These are phyloP conservation scores for Chunga burmeisteri DNA, from an alignment of 2,113 vertebrate species.

Conservation along the genomic window DNA sequence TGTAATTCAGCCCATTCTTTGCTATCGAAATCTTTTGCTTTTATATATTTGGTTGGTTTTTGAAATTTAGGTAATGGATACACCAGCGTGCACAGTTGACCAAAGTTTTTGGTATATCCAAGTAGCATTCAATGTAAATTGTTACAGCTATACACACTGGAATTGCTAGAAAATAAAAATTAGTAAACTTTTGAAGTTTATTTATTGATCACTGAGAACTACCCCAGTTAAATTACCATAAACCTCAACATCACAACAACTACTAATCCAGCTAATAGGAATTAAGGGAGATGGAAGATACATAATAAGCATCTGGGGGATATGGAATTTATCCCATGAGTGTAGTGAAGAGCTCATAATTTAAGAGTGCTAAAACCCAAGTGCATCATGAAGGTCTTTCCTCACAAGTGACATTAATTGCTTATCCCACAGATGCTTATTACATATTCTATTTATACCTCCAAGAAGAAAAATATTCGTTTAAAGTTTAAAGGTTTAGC, in stretches of 20 bases:
- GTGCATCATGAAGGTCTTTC: conserved; percentile 72
- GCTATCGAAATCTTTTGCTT: neutral
- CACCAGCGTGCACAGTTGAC: neutral
- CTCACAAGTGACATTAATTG: conserved; percentile 76
- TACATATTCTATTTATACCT: conserved; percentile 75
- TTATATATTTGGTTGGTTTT: neutral
- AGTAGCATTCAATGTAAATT: neutral
- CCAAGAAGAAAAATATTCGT: conserved; percentile 69
- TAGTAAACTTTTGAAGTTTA: conserved; percentile 68
- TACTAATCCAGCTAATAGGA: conserved; percentile 73
- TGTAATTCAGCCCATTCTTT: neutral
- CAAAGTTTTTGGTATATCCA: neutral
- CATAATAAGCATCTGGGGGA: conserved; percentile 70
- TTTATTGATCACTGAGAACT: conserved; percentile 69
- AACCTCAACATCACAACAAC: conserved; percentile 68
- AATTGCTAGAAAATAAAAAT: conserved; percentile 55
- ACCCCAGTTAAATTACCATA: conserved; percentile 71
- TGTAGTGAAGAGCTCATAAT: conserved; percentile 69
- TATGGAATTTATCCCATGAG: conserved; percentile 73
- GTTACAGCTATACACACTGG: neutral
- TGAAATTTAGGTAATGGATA: neutral
- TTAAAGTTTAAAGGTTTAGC: conserved; percentile 73
- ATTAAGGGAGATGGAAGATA: conserved; percentile 72
- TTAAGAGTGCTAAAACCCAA: conserved; percentile 75
- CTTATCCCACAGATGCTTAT: conserved; percentile 74